Evolutionary conservation across 2,797 vertebrate genomes (phyloP), one percentile per base, ranked within the genome.

Genomic region (Silurus lanzhouensis): DNA sequence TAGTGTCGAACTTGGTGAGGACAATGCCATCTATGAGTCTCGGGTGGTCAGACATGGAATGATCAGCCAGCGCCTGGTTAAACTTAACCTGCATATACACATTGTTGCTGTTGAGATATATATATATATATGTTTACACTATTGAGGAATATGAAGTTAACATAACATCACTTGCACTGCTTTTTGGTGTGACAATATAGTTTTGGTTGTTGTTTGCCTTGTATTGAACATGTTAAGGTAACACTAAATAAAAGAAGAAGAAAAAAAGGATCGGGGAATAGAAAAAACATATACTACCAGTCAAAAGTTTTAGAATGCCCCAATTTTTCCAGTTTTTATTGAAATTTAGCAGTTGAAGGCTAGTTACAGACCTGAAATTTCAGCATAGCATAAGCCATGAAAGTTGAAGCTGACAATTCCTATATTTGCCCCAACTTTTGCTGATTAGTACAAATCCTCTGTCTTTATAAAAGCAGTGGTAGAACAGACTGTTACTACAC

Each of bases 1-100:
- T 99, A 67, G 98, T 99, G 86, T 99, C 98, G 1, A 99, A 99
- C 93, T 99, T 99, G 46, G 98, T 99, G 92, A 99, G 98, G 85
- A 99, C 97, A 0, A 99, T 99, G 83, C 98, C 98, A 6, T 99
- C 98, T 0, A 99, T 99, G 88, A 99, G 97, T 75, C 96, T 96
- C 0, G 98, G 96, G 19, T 95, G 97, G 71, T 98, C 97, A n/a
- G 97, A 95, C 96, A 97, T 96, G 81, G 98, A 99, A 94, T 99
- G 96, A 91, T 99, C 98, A 64, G 98, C 98, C 93, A 99, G 92
- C 14, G 98, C 97, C 93, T 98, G 97, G 92, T 99, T 99, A 92
- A 99, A 99, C 92, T 99, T 99, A 25, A 99, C 98, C 98, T 99
- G 90, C 71, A 80, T 81, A 13, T 8, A 84, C 63, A 64, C 57